Conservation (phyloP, 1,140 invertebrate genomes). For the Hermetia illucens region DNA sequence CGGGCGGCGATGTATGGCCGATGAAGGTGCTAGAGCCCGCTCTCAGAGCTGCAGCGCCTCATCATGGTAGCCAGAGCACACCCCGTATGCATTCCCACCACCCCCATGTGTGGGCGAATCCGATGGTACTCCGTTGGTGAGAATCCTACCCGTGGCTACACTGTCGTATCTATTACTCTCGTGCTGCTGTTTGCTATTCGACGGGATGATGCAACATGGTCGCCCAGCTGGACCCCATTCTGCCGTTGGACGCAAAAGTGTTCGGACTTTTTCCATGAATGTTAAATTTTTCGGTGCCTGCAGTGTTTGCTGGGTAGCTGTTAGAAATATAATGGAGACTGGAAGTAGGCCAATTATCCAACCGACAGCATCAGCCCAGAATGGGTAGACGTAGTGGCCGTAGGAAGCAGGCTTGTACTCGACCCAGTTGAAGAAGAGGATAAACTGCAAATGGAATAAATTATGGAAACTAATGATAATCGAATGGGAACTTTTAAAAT, state of each 20-base stretch:
- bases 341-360: conserved; percentile 61
- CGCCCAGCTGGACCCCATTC: conserved; percentile 35
- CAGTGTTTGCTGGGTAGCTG: conserved; percentile 46
- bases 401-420: conserved; percentile 61
- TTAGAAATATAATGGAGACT: conserved; percentile 49
- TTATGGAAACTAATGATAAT: too few species aligned
- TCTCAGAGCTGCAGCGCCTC: conserved; percentile 25
- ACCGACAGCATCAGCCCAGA: conserved; percentile 62
- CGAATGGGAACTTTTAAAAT: too few species aligned
- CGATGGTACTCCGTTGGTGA: conserved; percentile 35
- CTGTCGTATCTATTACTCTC: conserved; percentile 31
- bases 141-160: conserved; percentile 36
- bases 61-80: conserved; percentile 16
- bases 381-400: conserved; percentile 58
- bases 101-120: conserved; percentile 9
- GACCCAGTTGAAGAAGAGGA: conserved; percentile 70
- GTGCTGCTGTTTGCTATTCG: conserved; percentile 17
- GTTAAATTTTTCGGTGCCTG: conserved; percentile 37
- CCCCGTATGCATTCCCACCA: conserved; percentile 9
- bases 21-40: conserved; percentile 16
- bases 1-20: background rate
- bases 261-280: conserved; percentile 34
- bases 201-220: conserved; percentile 23
- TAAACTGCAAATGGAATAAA: conserved; percentile 39
- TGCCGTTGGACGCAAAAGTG: conserved; percentile 24